Evolutionary conservation across 2,888 invertebrate species (phyloP), one percentile per base, ranked within the genome.

Genomic region (Sarcophaga rosellei): DNA sequence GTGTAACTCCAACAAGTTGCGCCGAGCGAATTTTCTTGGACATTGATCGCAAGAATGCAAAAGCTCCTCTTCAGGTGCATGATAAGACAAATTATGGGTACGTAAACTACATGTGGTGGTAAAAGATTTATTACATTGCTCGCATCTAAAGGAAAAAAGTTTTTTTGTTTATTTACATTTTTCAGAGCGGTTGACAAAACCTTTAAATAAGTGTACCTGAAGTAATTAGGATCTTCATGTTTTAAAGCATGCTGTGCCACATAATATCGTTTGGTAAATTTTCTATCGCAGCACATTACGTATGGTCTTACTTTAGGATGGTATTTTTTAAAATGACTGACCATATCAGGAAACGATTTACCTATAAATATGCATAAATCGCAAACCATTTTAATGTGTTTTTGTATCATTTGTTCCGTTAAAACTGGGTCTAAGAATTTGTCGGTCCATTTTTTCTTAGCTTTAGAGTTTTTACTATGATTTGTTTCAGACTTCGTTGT

Each of bases 211-310:
- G 53, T 3, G 20, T 90, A 93, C 93, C 92, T 93, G 35, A 92
- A 93, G 70, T 91, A 92, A 70, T 93, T 92, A 0, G 93, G 93
- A 89, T 93, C 91, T 65, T 92, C 89, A 84, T 93, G 93, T 25
- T 91, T 90, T 17, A 92, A 89, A 2, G 93, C 92, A 85, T 93
- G 93, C 72, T 93, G 93, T 1, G 93, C 90, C 6, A 93, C 89
- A 0, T 91, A 89, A 47, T 91, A 91, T n/a, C 92, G 90, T 83
- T 92, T 92, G 25, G 91, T 92, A 1, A 93, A 89, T 84, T 93
- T 93, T 0, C 92, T 90, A 1, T 92, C 92, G 65, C 93, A 93
- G 73, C 93, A 93, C 61, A 91, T 89, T 0, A 93, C 89, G 84
- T 91, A 93, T 1, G 91, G 91, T 4, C 90, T 89, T 4, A 89